Evolutionary conservation across 1,140 invertebrate species (phyloP), one percentile per base, ranked within the genome.

Genomic region (Drosophila teissieri): DNA sequence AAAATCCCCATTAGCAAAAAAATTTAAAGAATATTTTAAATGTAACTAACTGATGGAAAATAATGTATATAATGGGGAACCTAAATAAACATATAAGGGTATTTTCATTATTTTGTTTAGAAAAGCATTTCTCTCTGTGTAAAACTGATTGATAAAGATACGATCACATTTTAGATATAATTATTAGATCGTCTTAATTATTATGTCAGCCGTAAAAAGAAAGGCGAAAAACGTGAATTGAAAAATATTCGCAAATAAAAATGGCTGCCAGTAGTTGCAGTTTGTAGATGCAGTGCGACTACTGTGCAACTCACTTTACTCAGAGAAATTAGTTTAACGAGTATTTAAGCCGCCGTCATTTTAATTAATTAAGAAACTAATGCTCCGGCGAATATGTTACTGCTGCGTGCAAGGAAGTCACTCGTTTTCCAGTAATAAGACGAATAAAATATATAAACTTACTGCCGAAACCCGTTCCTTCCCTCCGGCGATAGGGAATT

Each of bases 381-480:
- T 68, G 62, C 22, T 34, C 22, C 19, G 37, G n/a, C n/a, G n/a
- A n/a, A n/a, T n/a, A n/a, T n/a, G n/a, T 22, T 8, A 17, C 5
- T 42, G 17, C 49, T 17, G 17, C 27, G 17, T 15, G 12, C 24
- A 55, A 34, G 44, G 40, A 39, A 39, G 34, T 40, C 42, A 40
- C 67, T 70, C 42, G 49, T 70, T 27, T 69, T 44, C 24, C 42
- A 3, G 19, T 12, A 49, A 70, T 57, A 39, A 44, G 1, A 4
- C 14, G 42, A 64, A 78, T 78, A 57, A 64, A 78, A 62, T 69
- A 75, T 81, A 60, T 52, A 56, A 80, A 64, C 58, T 80, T 78
- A 74, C 70, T 73, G 62, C 73, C 17, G 36, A 76, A 90, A 90
- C 86, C 61, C 48, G 86, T 86, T 89, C 40, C 14, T 22, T 53